Conservation (phyloP, 2,797 vertebrate species). For the Takifugu ocellatus region DNA sequence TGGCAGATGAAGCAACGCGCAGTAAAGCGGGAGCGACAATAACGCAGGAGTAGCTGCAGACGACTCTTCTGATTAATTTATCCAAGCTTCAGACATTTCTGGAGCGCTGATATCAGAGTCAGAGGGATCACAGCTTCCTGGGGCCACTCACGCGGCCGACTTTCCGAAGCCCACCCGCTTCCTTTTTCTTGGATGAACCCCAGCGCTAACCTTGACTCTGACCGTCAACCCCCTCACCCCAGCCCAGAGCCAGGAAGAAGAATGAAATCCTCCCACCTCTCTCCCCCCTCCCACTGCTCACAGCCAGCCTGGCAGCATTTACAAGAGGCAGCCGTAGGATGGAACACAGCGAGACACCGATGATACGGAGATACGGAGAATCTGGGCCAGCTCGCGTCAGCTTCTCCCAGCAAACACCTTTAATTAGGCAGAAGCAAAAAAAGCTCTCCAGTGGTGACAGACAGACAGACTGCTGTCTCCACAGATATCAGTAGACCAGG, state of each 20-base stretch:
- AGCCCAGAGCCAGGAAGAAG: constrained; percentile 54
- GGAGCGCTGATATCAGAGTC: constrained; percentile 16
- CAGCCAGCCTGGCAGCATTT: constrained; percentile 61
- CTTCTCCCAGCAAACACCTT: constrained; percentile 30
- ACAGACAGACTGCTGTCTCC: constrained; percentile 3
- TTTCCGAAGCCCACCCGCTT: constrained; percentile 36
- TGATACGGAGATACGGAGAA: constrained; percentile 53
- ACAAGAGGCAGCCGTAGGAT: constrained; percentile 61
- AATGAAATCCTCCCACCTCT: constrained; percentile 19
- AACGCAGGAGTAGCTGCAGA: constrained; percentile 43
- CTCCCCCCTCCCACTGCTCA: constrained; percentile 36
- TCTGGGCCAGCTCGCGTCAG: constrained; percentile 38
- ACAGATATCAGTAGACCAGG: no score
- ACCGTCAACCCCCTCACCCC: constrained; percentile 58
- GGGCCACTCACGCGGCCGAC: constrained; percentile 12
- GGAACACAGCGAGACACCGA: constrained; percentile 58
- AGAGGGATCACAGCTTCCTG: background rate
- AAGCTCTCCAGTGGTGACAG: constrained; percentile 21
- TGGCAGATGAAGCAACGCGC: constrained; percentile 36
- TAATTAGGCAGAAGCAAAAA: constrained; percentile 44
- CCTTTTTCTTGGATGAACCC: constrained; percentile 35
- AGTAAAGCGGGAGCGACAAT: constrained; percentile 44
- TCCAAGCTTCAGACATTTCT: constrained; percentile 42
- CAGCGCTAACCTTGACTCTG: constrained; percentile 58
- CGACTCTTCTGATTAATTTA: constrained; percentile 38